phyloP scores from a whole-genome alignment of 2,888 invertebrate species.

The Anarsia innoxiella region DNA sequence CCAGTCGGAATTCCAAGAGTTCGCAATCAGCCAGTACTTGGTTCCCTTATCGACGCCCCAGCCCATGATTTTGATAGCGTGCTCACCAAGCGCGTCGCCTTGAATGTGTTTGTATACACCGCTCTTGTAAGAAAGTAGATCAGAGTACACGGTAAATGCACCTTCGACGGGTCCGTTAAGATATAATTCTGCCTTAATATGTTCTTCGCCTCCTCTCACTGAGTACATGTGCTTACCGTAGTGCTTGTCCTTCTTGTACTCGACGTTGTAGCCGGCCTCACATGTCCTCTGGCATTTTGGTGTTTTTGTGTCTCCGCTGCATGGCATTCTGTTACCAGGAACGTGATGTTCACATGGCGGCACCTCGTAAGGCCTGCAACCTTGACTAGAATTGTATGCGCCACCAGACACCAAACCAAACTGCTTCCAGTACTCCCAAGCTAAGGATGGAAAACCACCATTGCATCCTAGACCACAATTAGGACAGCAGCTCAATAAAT shows the following conservation, averaged over 20 bases:
- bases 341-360: slow-evolving; percentile 93
- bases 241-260: slow-evolving; percentile 84
- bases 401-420: slow-evolving; percentile 93
- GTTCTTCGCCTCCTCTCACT: slow-evolving; percentile 65
- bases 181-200: slow-evolving; percentile 83
- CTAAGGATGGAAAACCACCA: slow-evolving; percentile 85
- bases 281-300: slow-evolving; percentile 86
- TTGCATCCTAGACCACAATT: slow-evolving; percentile 88
- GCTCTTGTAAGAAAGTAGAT: slow-evolving; percentile 86
- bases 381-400: slow-evolving; percentile 82
- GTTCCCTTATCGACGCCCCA: slow-evolving; percentile 83
- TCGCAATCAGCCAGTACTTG: slow-evolving; percentile 88
- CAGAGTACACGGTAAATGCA: slow-evolving; percentile 90
- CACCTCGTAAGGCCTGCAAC: slow-evolving; percentile 91
- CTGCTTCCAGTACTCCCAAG: slow-evolving; percentile 91
- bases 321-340: slow-evolving; percentile 83
- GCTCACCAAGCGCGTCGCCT: slow-evolving; percentile 85
- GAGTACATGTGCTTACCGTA: slow-evolving; percentile 77
- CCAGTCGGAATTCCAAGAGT: slow-evolving; percentile 92
- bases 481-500: slow-evolving; percentile 87
- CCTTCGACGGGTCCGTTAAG: slow-evolving; percentile 92
- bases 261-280: slow-evolving; percentile 77
- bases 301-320: slow-evolving; percentile 79
- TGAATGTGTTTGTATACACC: slow-evolving; percentile 81
- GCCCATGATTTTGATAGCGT: slow-evolving; percentile 89